Evolutionary conservation across 2,797 vertebrate species (phyloP).

Genomic region (Gadopsis marmoratus): DNA sequence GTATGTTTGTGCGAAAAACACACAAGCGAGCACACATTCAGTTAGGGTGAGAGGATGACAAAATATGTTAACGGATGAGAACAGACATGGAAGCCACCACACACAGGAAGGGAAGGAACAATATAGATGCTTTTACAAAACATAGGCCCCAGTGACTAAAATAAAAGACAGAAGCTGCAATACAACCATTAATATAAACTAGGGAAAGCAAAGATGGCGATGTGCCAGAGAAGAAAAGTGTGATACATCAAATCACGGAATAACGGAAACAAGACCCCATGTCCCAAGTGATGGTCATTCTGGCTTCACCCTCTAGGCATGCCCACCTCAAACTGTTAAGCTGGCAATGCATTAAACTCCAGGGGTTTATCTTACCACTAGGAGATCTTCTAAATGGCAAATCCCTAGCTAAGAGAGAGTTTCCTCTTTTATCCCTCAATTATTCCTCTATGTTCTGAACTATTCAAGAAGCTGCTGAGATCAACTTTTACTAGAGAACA

Average conservation of each 20-base stretch:
- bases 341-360: slow-evolving; percentile 42
- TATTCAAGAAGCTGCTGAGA: slow-evolving; percentile 56
- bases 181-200: slow-evolving; percentile 31
- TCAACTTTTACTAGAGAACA: slow-evolving; percentile 32
- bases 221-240: slow-evolving; percentile 7
- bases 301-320: slow-evolving; percentile 37
- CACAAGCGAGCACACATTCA: slow-evolving; percentile 56
- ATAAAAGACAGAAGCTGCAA: neutral
- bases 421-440: slow-evolving; percentile 39
- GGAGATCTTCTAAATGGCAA: slow-evolving; percentile 47
- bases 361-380: slow-evolving; percentile 31
- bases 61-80: slow-evolving; percentile 60
- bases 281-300: slow-evolving; percentile 36
- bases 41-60: slow-evolving; percentile 65
- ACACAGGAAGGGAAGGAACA: slow-evolving; percentile 35
- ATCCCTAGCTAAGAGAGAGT: slow-evolving; percentile 23
- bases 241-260: slow-evolving; percentile 24
- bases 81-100: slow-evolving; percentile 41
- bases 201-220: slow-evolving; percentile 16
- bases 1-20: slow-evolving; percentile 37
- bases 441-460: slow-evolving; percentile 52
- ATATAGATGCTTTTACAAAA: slow-evolving; percentile 24
- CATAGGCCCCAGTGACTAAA: neutral
- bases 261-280: slow-evolving; percentile 16
- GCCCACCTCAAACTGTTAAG: slow-evolving; percentile 56